These are phyloP conservation scores for Connochaetes taurinus DNA, from an alignment of 2,113 vertebrate species.

Conservation along the genomic window DNA sequence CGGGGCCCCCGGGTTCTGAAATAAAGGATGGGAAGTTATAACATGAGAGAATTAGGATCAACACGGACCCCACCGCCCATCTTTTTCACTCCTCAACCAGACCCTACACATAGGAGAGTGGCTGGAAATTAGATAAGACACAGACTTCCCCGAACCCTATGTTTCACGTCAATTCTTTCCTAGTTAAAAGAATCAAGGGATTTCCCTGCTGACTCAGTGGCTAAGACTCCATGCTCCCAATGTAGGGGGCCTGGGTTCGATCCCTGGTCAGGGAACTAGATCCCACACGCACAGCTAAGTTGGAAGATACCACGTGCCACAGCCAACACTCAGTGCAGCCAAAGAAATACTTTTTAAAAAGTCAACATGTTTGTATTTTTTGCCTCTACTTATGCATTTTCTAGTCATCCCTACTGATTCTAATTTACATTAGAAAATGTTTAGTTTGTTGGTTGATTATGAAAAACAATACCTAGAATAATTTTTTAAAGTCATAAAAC, in stretches of 20 bases:
- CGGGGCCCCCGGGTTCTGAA: background rate
- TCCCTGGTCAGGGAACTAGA: background rate
- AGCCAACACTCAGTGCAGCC: background rate
- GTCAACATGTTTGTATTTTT: background rate
- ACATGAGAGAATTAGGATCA: background rate
- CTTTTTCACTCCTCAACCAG: background rate
- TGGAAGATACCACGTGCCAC: background rate
- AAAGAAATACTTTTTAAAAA: background rate
- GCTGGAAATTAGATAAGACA: background rate
- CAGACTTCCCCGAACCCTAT: background rate
- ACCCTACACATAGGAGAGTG: background rate
- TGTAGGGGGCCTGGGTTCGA: background rate
- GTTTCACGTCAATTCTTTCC: background rate
- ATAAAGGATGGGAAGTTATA: background rate
- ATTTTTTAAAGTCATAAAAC: background rate
- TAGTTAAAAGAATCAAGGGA: background rate
- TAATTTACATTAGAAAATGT: background rate
- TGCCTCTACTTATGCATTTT: background rate
- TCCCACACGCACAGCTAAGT: background rate
- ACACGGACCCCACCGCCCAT: rapidly evolving
- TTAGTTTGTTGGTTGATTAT: background rate
- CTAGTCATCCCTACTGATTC: background rate
- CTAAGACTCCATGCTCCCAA: background rate
- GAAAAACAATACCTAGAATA: background rate
- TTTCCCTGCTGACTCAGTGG: background rate